These are phyloP conservation scores for Aptenodytes patagonicus DNA, from an alignment of 2,113 vertebrate species.

Conservation along the genomic window DNA sequence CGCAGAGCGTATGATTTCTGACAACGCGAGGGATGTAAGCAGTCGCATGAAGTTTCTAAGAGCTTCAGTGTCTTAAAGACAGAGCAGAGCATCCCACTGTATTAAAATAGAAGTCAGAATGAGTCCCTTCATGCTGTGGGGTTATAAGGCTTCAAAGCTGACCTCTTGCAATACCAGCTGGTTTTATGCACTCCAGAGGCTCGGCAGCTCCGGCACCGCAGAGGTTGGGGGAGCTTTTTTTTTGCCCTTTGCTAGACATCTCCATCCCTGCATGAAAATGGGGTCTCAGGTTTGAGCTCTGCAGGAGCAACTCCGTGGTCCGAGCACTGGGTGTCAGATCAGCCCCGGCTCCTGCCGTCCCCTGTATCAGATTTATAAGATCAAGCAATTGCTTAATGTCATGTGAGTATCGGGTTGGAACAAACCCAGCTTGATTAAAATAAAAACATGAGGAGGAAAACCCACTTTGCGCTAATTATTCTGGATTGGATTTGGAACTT, in stretches of 20 bases:
- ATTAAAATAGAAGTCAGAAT: not conserved
- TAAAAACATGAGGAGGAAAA: not conserved
- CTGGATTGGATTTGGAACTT: not conserved
- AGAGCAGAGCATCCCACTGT: not conserved
- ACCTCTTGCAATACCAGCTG: not conserved
- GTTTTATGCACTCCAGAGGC: not conserved
- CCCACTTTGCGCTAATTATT: not conserved
- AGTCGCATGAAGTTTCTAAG: not conserved
- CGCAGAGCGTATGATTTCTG: rapidly evolving
- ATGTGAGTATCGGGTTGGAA: not conserved
- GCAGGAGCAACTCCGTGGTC: rapidly evolving
- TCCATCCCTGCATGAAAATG: not conserved
- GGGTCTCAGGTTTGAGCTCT: not conserved
- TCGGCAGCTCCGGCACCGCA: not conserved
- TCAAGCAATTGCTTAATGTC: not conserved
- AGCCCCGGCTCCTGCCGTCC: not conserved
- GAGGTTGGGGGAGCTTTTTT: not conserved
- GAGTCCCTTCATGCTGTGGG: not conserved
- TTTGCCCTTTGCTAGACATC: not conserved
- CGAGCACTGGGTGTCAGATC: not conserved
- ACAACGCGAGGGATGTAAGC: not conserved
- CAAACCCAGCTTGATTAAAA: not conserved
- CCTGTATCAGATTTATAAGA: not conserved
- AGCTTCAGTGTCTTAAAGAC: not conserved
- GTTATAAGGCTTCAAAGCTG: not conserved